Conservation (phyloP, 1,140 invertebrate genomes). For the Rhagoletis pomonella region DNA sequence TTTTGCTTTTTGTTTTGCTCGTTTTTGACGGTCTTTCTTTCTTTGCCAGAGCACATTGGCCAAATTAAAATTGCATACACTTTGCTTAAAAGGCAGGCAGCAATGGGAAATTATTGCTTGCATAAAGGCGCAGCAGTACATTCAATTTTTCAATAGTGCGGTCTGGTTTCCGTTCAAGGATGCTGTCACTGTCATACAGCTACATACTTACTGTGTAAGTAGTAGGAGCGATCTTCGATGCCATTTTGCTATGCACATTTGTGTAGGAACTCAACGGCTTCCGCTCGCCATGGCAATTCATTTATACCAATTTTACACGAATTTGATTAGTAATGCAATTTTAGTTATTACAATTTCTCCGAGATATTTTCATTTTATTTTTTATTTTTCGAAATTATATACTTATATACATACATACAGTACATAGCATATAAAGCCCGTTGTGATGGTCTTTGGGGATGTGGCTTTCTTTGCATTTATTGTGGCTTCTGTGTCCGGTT, state of each 20-base stretch:
- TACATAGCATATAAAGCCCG: too few species aligned
- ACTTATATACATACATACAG: too few species aligned
- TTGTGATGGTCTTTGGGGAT: too few species aligned
- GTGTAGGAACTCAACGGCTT: conserved; percentile 1
- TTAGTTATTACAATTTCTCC: conserved; percentile 34
- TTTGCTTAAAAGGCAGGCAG: conserved; percentile 47
- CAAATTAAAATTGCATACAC: conserved; percentile 52
- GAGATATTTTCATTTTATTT: background rate
- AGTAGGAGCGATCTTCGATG: background rate
- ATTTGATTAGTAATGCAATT: conserved; percentile 47
- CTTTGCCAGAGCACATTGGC: background rate
- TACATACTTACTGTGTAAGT: too few species aligned
- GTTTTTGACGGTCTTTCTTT: background rate
- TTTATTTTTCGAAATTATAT: too few species aligned
- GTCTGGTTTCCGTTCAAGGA: conserved; percentile 16
- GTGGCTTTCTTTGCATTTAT: too few species aligned
- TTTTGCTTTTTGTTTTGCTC: background rate
- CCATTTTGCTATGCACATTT: background rate
- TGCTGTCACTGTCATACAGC: background rate
- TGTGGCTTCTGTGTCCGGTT: too few species aligned
- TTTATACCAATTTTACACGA: conserved; percentile 43
- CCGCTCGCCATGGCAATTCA: conserved; percentile 40
- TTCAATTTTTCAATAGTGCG: conserved; percentile 37
- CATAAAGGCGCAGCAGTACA: background rate
- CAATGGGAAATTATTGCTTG: conserved; percentile 50